Percentiles rank a stretch among this genome's conserved stretches.
Conservation (phyloP, 1,140 invertebrate genomes). For the Diploscapter pachys region DNA sequence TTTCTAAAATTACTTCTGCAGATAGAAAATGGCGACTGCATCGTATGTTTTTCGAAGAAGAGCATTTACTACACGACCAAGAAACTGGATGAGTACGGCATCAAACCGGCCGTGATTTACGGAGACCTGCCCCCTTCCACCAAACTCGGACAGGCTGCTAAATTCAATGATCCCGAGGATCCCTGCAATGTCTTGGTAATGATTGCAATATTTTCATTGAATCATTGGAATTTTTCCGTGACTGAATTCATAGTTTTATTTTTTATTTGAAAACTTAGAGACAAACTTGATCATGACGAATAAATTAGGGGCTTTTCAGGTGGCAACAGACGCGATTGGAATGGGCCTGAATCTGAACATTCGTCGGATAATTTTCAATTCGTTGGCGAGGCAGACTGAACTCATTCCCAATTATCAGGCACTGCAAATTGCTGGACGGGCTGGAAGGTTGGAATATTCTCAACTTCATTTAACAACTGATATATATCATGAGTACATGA, state of each 20-base stretch:
- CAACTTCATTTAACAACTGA: too few relatives aligned
- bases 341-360: constrained; percentile 90
- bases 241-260: too few relatives aligned
- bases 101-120: constrained; percentile 89
- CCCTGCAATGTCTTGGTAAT: constrained; percentile 83
- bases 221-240: too few relatives aligned
- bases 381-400: constrained; percentile 79
- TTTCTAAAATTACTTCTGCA: constrained; percentile 6
- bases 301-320: background rate
- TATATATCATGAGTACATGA: too few relatives aligned
- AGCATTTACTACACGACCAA: constrained; percentile 39
- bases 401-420: constrained; percentile 85
- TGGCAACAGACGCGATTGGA: constrained; percentile 98
- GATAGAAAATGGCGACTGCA: constrained; percentile 85
- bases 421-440: constrained; percentile 90
- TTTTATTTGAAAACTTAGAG: too few relatives aligned
- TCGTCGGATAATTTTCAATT: constrained; percentile 85
- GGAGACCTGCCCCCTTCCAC: constrained; percentile 70
- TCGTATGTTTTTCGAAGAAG: constrained; percentile 79
- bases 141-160: constrained; percentile 88
- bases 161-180: constrained; percentile 92
- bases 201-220: background rate
- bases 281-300: too few relatives aligned
- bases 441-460: constrained; percentile 65
- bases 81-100: constrained; percentile 71